Conservation (phyloP, 1,140 invertebrate genomes). For the Hyles vespertilio region DNA sequence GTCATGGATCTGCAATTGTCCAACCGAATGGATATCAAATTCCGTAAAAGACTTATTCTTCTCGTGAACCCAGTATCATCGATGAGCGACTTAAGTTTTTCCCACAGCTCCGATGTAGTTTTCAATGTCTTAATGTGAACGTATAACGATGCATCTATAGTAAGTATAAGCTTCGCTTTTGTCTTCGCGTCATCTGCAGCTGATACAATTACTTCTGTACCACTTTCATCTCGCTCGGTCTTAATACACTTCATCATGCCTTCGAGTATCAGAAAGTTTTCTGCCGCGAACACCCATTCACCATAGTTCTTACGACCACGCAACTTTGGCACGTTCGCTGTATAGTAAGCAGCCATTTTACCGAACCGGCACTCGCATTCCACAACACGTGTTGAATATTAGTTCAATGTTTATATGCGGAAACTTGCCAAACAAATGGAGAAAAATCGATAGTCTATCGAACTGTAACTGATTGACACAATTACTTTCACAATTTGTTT, state of each 20-base stretch:
- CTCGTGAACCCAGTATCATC: slow-evolving; percentile 12
- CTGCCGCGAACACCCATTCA: slow-evolving; percentile 16
- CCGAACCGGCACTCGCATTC: no score
- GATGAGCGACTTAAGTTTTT: neutral
- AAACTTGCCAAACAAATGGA: no score
- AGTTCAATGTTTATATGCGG: no score
- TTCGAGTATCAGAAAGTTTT: slow-evolving; percentile 23
- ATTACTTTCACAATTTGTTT: no score
- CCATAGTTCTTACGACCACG: slow-evolving; percentile 1
- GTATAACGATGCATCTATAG: slow-evolving; percentile 34
- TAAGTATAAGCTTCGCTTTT: slow-evolving; percentile 38
- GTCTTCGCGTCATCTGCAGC: slow-evolving; percentile 18
- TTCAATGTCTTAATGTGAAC: slow-evolving; percentile 17
- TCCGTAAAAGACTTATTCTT: slow-evolving; percentile 16
- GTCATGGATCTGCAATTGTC: slow-evolving; percentile 3
- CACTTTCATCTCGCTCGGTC: no score
- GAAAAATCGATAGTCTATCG: no score
- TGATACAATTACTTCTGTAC: neutral
- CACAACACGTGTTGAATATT: no score
- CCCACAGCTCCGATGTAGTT: neutral
- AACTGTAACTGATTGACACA: no score
- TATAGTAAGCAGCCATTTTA: neutral
- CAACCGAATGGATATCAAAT: slow-evolving; percentile 19
- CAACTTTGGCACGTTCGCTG: slow-evolving; percentile 1
- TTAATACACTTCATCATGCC: slow-evolving; percentile 20